phyloP scores from a whole-genome alignment of 1,140 invertebrate genomes.

The Diachasma alloeum region DNA sequence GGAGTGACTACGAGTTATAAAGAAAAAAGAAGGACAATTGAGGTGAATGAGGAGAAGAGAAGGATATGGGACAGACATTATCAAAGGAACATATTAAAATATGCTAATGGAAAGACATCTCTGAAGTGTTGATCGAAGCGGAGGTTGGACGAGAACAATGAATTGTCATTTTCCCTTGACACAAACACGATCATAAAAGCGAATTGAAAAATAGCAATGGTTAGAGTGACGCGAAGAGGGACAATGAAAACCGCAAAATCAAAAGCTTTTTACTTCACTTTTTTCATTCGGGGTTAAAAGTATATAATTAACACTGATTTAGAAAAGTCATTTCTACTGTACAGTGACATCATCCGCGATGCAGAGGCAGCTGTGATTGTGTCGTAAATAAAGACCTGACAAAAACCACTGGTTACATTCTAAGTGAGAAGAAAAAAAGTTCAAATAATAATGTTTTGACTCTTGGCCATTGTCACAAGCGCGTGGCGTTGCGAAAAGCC shows the following conservation, averaged over 20 bases:
- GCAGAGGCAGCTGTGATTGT: neutral
- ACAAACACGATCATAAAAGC: neutral
- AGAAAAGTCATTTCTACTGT: neutral
- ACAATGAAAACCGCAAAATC: neutral
- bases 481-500: slow-evolving; percentile 2
- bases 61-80: neutral
- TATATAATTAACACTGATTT: neutral
- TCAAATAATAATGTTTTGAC: slow-evolving; percentile 31
- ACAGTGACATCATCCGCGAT: neutral
- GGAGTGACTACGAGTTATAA: neutral
- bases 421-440: slow-evolving; percentile 18
- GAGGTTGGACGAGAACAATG: neutral
- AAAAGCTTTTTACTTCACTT: neutral
- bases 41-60: neutral
- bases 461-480: slow-evolving; percentile 17
- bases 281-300: neutral
- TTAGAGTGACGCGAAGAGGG: neutral
- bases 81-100: neutral
- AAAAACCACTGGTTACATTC: neutral
- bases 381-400: no score
- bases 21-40: neutral
- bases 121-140: neutral
- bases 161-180: slow-evolving; percentile 1
- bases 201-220: neutral
- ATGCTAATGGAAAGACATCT: slow-evolving; percentile 2